Evolutionary conservation across 2,888 invertebrate species (phyloP).

Genomic region (Philopedon plagiatum): DNA sequence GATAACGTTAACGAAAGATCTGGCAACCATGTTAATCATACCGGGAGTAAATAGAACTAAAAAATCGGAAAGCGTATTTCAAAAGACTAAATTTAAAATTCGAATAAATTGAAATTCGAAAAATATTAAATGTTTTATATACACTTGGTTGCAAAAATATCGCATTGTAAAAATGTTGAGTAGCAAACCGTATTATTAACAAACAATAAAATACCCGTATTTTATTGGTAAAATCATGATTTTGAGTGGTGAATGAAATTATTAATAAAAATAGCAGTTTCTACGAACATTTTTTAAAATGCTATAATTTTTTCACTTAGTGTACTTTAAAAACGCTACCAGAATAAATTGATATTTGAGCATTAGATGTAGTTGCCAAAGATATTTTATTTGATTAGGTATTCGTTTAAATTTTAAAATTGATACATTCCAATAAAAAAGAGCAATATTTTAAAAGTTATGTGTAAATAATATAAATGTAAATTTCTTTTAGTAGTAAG

Average conservation of each 20-base stretch:
- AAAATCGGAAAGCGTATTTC: too few species aligned
- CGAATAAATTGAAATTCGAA: too few species aligned
- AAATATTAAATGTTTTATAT: not conserved
- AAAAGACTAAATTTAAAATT: too few species aligned
- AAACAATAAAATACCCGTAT: too few species aligned
- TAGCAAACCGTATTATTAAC: too few species aligned
- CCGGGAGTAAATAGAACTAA: conserved; percentile 1
- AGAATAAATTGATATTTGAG: conserved; percentile 8
- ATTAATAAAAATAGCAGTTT: too few species aligned
- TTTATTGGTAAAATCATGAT: too few species aligned
- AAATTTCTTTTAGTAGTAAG: too few species aligned
- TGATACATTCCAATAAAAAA: not conserved
- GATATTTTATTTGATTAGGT: not conserved
- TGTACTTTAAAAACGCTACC: not conserved
- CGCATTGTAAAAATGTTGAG: too few species aligned
- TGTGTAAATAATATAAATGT: not conserved
- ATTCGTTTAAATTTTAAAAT: not conserved
- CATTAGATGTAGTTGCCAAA: not conserved
- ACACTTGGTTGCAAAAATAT: not conserved
- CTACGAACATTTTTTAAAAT: not conserved
- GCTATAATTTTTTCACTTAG: not conserved
- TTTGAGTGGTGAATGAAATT: too few species aligned
- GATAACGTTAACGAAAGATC: conserved; percentile 54
- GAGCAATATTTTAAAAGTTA: not conserved
- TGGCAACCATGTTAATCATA: conserved; percentile 27